A percentile compares a stretch with the other conserved stretches of the same genome.
phyloP scores from a whole-genome alignment of 2,113 vertebrate genomes.

The Colistium nudipinnis region DNA sequence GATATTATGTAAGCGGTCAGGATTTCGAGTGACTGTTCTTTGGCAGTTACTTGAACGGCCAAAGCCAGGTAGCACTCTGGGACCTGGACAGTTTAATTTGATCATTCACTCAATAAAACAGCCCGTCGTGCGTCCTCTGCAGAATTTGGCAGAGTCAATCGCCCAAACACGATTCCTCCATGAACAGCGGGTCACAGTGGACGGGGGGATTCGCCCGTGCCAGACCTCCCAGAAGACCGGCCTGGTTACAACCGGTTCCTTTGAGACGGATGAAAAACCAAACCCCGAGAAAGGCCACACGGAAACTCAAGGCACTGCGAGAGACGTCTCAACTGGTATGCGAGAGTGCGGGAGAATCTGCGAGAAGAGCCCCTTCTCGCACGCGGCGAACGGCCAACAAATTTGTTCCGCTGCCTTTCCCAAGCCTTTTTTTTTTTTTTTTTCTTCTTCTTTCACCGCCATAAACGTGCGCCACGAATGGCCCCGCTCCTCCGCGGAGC shows the following conservation, averaged over 20 bases:
- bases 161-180: constrained; percentile 42
- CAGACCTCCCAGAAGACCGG: constrained; percentile 74
- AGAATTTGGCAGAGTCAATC: constrained; percentile 29
- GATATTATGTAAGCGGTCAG: constrained; percentile 1
- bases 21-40: background rate
- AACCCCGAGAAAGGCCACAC: constrained; percentile 47
- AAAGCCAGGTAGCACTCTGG: constrained; percentile 9
- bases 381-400: constrained; percentile 45
- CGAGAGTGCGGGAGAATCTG: constrained; percentile 12
- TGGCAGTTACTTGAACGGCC: background rate
- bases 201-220: constrained; percentile 28
- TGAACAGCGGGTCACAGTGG: constrained; percentile 25
- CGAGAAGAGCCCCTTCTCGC: constrained; percentile 42
- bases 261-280: constrained; percentile 64
- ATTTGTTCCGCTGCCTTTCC: constrained; percentile 61
- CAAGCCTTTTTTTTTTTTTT: too few relatives aligned
- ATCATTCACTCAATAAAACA: constrained; percentile 22
- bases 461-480: constrained; percentile 47
- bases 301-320: constrained; percentile 35
- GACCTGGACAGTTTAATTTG: background rate
- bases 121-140: constrained; percentile 12
- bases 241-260: constrained; percentile 60
- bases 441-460: constrained; percentile 51
- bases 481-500: constrained; percentile 33
- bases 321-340: constrained; percentile 29